Base-by-base conservation (phyloP, 2,888 invertebrate species). In the Patella ulyssiponensis region DNA sequence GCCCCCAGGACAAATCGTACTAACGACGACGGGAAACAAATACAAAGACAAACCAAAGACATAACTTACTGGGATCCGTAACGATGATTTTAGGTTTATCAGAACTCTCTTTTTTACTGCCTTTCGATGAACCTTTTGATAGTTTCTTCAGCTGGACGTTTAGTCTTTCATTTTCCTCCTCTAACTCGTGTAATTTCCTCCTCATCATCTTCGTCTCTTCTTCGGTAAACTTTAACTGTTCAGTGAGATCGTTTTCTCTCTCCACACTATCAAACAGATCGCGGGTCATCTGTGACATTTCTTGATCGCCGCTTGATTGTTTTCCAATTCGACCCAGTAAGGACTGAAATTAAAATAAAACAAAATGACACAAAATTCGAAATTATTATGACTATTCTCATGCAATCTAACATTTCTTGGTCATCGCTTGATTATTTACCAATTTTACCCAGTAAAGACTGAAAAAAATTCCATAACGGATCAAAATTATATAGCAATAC, bases 131-230 rank as follows among this genome's bases (percentile, higher is more conserved):
- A 1, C 17, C 81, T 69, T 78, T 76, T 7, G 97, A 96, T 95
- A 98, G 95, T 95, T 97, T 97, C 94, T 97, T 96, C 93, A 98
- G 94, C 94, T 98, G 98, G 93, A 96, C 94, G 93, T 96, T 95
- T 93, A 98, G 94, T 87, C 96, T 96, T 93, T 98, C 98, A 94
- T 98, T 98, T 94, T 98, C 98, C 92, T 97, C 97, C 93, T 98
- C 98, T 92, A 98, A 94, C 90, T 97, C 95, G 91, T 96, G 95
- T 91, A 97, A 94, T 93, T 96, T 96, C 94, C 96, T 96, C 93
- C 96, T 94, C 92, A 84, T 75, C 93, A 95, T 95, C 94, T 96
- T 95, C 12, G 86, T 86, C 94, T 98, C 98, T 92, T 97, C 97
- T 92, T 98, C 98, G 17, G 97, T 95, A 91, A 97, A 98, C 83